Percentiles rank a stretch among this genome's conserved stretches.
These are phyloP conservation scores for Parapsyche elsis DNA, from an alignment of 1,140 invertebrate genomes.

Conservation along the genomic window DNA sequence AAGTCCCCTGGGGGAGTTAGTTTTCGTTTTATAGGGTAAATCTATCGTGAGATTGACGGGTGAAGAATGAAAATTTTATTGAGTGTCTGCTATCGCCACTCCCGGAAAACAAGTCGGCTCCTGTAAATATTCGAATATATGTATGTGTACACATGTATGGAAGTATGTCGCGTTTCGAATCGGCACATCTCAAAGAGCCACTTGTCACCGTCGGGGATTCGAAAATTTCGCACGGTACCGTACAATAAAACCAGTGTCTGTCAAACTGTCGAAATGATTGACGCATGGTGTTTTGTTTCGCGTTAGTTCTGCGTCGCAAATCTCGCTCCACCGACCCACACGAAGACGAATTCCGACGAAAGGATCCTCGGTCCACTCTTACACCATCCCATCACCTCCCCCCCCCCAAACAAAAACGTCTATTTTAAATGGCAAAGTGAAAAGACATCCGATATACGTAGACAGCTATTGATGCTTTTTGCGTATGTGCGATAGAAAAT, in stretches of 20 bases:
- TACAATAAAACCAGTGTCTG: conserved; percentile 36
- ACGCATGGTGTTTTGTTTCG: conserved; percentile 31
- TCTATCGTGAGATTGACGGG: too few species aligned
- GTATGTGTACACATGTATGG: background rate
- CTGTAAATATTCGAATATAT: background rate
- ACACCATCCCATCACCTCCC: background rate
- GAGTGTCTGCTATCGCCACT: too few species aligned
- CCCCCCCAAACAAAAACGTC: background rate
- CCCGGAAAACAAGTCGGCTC: too few species aligned
- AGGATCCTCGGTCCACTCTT: background rate
- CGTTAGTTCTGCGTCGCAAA: conserved; percentile 17
- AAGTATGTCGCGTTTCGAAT: too few species aligned
- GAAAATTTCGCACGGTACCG: background rate
- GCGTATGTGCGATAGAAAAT: background rate
- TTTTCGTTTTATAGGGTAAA: too few species aligned
- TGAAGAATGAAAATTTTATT: too few species aligned
- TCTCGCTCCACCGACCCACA: background rate
- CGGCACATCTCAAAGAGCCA: too few species aligned
- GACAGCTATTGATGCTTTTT: background rate
- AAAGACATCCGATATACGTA: background rate
- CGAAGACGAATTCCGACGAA: background rate
- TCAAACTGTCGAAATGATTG: conserved; percentile 39
- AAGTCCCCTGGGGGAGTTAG: too few species aligned
- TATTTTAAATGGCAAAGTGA: conserved; percentile 4
- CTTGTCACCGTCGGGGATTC: background rate